Conservation (phyloP, 2,888 invertebrate species). For the Papilio protenor region DNA sequence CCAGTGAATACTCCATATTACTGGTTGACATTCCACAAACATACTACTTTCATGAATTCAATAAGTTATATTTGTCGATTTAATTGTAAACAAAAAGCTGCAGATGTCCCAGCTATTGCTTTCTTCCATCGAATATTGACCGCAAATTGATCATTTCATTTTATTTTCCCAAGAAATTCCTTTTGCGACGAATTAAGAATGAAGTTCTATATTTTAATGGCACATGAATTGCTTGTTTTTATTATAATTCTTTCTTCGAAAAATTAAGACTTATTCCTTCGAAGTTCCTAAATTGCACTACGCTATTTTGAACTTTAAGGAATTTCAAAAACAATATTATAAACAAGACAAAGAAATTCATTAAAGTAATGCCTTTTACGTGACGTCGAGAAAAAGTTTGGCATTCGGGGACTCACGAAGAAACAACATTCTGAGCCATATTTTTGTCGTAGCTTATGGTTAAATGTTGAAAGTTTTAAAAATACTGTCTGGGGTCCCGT, state of each 20-base stretch:
- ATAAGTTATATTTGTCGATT: neutral
- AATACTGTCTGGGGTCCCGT: neutral
- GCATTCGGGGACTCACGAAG: neutral
- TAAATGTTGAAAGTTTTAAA: neutral
- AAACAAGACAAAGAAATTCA: neutral
- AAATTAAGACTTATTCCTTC: neutral
- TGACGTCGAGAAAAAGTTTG: neutral
- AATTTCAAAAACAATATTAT: neutral
- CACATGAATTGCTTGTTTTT: neutral
- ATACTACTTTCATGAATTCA: neutral
- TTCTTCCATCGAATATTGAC: neutral
- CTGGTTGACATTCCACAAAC: neutral
- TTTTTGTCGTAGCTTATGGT: neutral
- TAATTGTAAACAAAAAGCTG: conserved; percentile 8
- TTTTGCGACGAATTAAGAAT: neutral
- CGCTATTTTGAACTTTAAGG: neutral
- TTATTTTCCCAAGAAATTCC: neutral
- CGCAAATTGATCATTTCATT: neutral
- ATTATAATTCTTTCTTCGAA: neutral
- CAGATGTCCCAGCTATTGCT: conserved; percentile 9
- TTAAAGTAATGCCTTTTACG: neutral
- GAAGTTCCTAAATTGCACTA: neutral
- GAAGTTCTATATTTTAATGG: neutral
- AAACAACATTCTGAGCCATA: neutral
- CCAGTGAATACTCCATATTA: neutral